Evolutionary conservation across 2,113 vertebrate genomes (phyloP).

Genomic region (Oncorhynchus gorbuscha): DNA sequence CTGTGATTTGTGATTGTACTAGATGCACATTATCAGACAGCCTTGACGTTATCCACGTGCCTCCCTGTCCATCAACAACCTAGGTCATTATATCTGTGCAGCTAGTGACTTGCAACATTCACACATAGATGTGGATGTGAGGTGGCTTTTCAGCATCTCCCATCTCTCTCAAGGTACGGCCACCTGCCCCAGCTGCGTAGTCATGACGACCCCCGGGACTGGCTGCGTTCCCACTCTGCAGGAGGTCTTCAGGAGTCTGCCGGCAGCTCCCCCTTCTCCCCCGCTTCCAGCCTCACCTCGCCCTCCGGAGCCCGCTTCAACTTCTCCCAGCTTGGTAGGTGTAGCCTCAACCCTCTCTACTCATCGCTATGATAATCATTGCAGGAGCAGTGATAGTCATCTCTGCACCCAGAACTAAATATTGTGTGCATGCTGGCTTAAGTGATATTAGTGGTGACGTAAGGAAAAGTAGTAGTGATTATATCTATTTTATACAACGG

Average conservation of each 20-base stretch:
- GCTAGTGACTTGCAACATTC: too few species aligned
- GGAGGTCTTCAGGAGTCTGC: constrained; percentile 81
- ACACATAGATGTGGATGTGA: too few species aligned
- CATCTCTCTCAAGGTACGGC: constrained; percentile 72
- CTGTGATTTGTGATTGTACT: too few species aligned
- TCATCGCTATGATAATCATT: not conserved
- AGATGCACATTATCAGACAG: too few species aligned
- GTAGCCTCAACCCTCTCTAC: not conserved
- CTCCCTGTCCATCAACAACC: too few species aligned
- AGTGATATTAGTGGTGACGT: too few species aligned
- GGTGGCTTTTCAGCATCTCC: not conserved
- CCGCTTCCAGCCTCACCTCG: constrained; percentile 82
- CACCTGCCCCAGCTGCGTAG: constrained; percentile 81
- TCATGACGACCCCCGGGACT: constrained; percentile 85
- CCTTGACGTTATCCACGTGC: too few species aligned
- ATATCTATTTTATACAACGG: too few species aligned
- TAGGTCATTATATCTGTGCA: too few species aligned
- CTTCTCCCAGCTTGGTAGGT: constrained; percentile 84
- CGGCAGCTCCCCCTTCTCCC: constrained; percentile 78
- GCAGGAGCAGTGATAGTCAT: not conserved
- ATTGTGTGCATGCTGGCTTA: too few species aligned
- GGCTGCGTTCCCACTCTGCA: constrained; percentile 83
- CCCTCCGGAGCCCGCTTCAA: constrained; percentile 85
- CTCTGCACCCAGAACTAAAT: too few species aligned
- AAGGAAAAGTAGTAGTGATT: too few species aligned